Percentiles rank a stretch among this genome's conserved stretches.
phyloP scores from a whole-genome alignment of 2,888 invertebrate genomes.

The Stenchaetothrips biformis region DNA sequence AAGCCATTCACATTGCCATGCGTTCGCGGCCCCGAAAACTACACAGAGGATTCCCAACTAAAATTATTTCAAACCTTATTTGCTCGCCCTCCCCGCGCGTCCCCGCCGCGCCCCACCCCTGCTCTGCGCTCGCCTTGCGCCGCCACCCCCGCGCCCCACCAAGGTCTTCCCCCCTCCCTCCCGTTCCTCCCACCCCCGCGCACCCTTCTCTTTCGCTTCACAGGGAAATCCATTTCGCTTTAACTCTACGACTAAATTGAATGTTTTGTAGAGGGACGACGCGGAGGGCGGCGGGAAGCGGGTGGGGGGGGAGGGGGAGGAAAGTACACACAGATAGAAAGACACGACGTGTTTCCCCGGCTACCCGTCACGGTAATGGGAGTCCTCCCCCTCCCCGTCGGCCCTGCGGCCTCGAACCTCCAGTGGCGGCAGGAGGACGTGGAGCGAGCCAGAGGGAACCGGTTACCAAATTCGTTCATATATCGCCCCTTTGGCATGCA shows the following conservation, averaged over 20 bases:
- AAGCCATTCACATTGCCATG: no score
- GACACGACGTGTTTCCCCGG: conserved; percentile 11
- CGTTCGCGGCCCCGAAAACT: neutral
- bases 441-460: neutral
- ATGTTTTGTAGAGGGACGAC: conserved; percentile 53
- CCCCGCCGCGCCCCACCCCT: neutral
- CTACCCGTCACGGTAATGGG: conserved; percentile 11
- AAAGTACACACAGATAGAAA: conserved; percentile 23
- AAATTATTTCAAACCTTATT: conserved; percentile 37
- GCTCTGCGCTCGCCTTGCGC: neutral
- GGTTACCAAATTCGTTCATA: conserved; percentile 12
- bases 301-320: conserved; percentile 37
- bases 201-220: conserved; percentile 45
- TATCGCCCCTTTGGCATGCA: neutral
- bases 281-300: conserved; percentile 34
- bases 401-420: neutral
- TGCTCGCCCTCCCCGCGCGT: conserved; percentile 38
- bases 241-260: conserved; percentile 57
- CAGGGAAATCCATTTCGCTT: conserved; percentile 57
- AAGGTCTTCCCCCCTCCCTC: neutral
- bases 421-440: neutral
- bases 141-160: neutral
- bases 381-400: neutral
- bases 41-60: conserved; percentile 5
- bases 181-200: neutral